Conservation (phyloP, 2,888 invertebrate genomes). For the Hyalella azteca region DNA sequence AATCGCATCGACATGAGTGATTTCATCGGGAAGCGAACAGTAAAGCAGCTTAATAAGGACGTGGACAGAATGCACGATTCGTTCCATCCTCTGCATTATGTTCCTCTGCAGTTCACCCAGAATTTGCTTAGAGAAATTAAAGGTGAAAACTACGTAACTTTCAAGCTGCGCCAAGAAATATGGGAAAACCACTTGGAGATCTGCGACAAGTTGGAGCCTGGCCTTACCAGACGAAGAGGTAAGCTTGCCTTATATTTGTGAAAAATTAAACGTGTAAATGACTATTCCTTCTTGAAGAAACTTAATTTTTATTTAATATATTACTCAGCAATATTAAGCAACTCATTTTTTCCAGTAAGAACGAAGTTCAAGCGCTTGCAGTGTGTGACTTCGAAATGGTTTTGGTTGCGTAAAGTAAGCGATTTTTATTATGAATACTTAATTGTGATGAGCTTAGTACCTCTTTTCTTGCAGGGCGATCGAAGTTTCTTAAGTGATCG, state of each 20-base stretch:
- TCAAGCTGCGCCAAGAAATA: conserved; percentile 42
- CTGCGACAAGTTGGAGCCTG: conserved; percentile 51
- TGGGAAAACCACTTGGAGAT: conserved; percentile 47
- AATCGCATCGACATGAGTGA: conserved; percentile 44
- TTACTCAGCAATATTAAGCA: too few relatives aligned
- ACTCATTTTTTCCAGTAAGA: too few relatives aligned
- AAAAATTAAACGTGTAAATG: too few relatives aligned
- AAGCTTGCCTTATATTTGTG: too few relatives aligned
- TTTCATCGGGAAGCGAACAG: conserved; percentile 39
- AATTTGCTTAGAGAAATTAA: conserved; percentile 38
- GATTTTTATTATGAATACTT: not conserved
- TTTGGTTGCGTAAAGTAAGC: too few relatives aligned
- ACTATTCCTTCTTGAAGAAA: too few relatives aligned
- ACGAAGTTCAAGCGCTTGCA: too few relatives aligned
- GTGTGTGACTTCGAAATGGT: too few relatives aligned
- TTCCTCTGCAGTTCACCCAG: conserved; percentile 49
- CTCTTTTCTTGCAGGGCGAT: not conserved
- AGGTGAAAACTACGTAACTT: conserved; percentile 24
- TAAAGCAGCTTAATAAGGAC: conserved; percentile 28
- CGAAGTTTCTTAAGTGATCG: not conserved
- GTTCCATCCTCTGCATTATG: conserved; percentile 47
- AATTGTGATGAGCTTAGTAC: too few relatives aligned
- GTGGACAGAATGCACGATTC: conserved; percentile 41
- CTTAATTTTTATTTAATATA: too few relatives aligned
- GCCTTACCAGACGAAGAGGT: conserved; percentile 53